Percentiles rank a stretch among this genome's conserved stretches.
These are phyloP conservation scores for Centruroides vittatus DNA, from an alignment of 1,140 invertebrate genomes.

Conservation along the genomic window DNA sequence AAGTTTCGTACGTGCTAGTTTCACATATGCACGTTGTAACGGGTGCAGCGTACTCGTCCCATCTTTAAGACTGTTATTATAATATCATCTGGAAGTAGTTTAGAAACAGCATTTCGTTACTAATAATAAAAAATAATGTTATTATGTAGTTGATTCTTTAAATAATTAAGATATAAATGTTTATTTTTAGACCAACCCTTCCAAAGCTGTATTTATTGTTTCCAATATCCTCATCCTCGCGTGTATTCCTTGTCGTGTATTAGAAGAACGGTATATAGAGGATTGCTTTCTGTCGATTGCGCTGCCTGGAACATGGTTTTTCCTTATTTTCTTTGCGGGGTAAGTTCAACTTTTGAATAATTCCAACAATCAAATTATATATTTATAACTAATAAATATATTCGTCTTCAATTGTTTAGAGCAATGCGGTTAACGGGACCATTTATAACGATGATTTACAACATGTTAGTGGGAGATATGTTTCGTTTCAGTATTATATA, in stretches of 20 bases:
- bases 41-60: too few relatives aligned
- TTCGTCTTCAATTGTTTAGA: conserved; percentile 34
- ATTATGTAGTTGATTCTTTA: too few relatives aligned
- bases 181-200: conserved; percentile 57
- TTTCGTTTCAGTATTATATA: conserved; percentile 95
- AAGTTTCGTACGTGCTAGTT: too few relatives aligned
- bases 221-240: conserved; percentile 86
- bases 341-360: conserved; percentile 29
- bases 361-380: too few relatives aligned
- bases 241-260: conserved; percentile 77
- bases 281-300: conserved; percentile 83
- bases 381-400: neutral
- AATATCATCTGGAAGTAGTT: too few relatives aligned
- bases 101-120: too few relatives aligned
- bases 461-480: conserved; percentile 96
- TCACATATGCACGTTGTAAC: too few relatives aligned
- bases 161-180: too few relatives aligned
- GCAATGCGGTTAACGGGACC: conserved; percentile 85
- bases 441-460: conserved; percentile 97
- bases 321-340: conserved; percentile 98
- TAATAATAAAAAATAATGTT: too few relatives aligned
- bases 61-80: too few relatives aligned
- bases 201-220: conserved; percentile 83
- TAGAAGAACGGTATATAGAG: conserved; percentile 56
- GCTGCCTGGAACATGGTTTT: conserved; percentile 89